Percentiles rank a stretch among this genome's conserved stretches.
phyloP scores from a whole-genome alignment of 2,113 vertebrate species.

The Tragelaphus strepsiceros region DNA sequence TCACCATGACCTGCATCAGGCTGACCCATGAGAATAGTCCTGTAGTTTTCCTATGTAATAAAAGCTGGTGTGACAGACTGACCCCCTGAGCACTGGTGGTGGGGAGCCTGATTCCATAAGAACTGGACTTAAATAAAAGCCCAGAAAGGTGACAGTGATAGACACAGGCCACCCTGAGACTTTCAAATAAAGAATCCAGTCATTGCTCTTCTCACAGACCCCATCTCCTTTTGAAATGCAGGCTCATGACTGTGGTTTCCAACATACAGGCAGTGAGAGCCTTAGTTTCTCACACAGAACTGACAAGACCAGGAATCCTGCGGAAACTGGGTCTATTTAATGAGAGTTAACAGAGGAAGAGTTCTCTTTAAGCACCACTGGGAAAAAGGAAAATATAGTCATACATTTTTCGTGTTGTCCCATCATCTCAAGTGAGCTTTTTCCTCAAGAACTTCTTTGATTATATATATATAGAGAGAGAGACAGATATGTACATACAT shows the following conservation, averaged over 20 bases:
- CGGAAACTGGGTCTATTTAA: accelerated
- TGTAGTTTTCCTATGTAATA: neutral
- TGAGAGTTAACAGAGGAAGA: neutral
- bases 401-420: accelerated
- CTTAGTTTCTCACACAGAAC: neutral
- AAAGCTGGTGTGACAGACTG: neutral
- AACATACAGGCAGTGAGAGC: neutral
- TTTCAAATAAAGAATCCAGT: neutral
- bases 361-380: neutral
- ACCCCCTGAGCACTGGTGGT: neutral
- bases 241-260: neutral
- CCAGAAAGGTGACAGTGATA: neutral
- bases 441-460: neutral
- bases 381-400: neutral
- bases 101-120: neutral
- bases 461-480: accelerated
- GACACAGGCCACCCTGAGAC: neutral
- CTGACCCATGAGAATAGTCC: neutral
- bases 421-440: neutral
- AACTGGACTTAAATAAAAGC: neutral
- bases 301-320: too few relatives aligned
- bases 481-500: too few relatives aligned
- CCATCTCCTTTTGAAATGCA: neutral
- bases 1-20: neutral
- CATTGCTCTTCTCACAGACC: neutral